These are phyloP conservation scores for Myotis pilosus DNA, from an alignment of 2,797 vertebrate genomes.

Conservation along the genomic window DNA sequence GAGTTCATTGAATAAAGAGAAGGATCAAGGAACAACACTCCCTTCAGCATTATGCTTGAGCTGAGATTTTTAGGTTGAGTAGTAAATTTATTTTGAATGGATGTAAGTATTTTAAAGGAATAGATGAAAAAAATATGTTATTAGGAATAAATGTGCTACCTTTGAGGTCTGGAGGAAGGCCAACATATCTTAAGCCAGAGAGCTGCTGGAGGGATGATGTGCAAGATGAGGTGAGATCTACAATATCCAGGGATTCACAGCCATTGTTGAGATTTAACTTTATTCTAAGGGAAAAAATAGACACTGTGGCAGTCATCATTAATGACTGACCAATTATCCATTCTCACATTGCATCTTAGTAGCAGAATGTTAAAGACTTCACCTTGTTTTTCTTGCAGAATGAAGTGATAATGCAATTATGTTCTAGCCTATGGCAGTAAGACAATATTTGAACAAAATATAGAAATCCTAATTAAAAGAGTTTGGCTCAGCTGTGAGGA, in stretches of 20 bases:
- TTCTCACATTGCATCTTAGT: neutral
- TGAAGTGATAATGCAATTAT: neutral
- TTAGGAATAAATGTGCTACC: neutral
- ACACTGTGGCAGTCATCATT: neutral
- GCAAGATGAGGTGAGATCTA: neutral
- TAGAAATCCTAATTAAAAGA: neutral
- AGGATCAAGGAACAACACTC: neutral
- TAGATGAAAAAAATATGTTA: neutral
- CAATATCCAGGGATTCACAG: neutral
- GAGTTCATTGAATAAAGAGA: neutral
- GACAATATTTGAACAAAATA: neutral
- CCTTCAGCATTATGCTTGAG: neutral
- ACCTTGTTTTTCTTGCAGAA: neutral
- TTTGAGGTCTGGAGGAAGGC: neutral
- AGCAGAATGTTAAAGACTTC: neutral
- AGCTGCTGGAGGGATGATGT: neutral
- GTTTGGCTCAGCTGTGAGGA: neutral
- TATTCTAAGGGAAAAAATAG: neutral
- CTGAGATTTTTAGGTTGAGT: neutral
- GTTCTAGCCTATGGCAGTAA: neutral
- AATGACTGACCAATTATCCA: neutral
- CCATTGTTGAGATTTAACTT: neutral
- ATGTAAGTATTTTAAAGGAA: neutral
- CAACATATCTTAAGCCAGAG: neutral
- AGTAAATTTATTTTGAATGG: neutral